These are phyloP conservation scores for Leuciscus idus DNA, from an alignment of 2,113 vertebrate species.

Conservation along the genomic window DNA sequence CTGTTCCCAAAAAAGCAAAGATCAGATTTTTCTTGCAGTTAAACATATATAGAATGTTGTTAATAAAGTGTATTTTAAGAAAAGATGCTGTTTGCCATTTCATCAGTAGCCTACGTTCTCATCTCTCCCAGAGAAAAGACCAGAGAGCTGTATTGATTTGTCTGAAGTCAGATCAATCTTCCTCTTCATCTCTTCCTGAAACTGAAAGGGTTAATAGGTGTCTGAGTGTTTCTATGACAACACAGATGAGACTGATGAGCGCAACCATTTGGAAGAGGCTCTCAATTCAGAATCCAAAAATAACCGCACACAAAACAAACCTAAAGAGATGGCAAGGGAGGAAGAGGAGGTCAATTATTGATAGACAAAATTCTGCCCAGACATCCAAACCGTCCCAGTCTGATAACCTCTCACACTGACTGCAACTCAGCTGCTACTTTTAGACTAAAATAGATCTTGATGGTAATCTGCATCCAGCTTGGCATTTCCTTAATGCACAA, in stretches of 20 bases:
- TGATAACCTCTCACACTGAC: not conserved
- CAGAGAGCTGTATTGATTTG: not conserved
- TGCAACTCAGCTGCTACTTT: not conserved
- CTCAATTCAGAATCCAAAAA: constrained; percentile 44
- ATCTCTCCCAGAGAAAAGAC: not conserved
- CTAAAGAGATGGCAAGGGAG: not conserved
- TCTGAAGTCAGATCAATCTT: not conserved
- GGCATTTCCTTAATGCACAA: not conserved
- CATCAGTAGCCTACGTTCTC: not conserved
- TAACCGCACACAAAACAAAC: constrained; percentile 38
- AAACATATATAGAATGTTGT: not conserved
- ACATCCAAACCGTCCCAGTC: not conserved
- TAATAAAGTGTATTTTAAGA: not conserved
- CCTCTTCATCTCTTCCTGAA: constrained; percentile 11
- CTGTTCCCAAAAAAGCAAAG: not conserved
- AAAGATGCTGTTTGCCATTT: not conserved
- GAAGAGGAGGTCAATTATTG: constrained; percentile 16
- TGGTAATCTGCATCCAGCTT: not conserved
- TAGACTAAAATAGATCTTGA: not conserved
- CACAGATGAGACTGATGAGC: constrained; percentile 39
- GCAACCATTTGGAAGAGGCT: constrained; percentile 27
- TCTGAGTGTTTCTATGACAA: constrained; percentile 57
- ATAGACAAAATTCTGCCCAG: constrained; percentile 9
- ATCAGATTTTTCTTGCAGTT: not conserved
- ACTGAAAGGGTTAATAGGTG: constrained; percentile 30